Percentiles rank a stretch among this genome's conserved stretches.
Evolutionary conservation across 2,797 vertebrate genomes (phyloP).

Genomic region (Rhyacichthys aspro): DNA sequence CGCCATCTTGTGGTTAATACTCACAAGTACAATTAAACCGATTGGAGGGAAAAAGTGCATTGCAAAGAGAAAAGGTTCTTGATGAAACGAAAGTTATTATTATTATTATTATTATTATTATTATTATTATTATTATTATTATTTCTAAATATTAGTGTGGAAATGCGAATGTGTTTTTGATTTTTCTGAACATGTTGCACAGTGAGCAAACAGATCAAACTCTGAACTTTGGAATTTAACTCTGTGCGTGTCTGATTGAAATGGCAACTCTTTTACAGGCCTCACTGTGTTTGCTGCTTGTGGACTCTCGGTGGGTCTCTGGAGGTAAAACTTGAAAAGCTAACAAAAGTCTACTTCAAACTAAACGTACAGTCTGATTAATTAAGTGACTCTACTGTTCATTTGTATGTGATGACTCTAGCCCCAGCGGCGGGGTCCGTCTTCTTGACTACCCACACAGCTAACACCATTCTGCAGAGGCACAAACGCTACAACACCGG

Average conservation of each 20-base stretch:
- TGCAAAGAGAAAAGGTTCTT: no score
- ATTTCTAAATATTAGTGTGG: neutral
- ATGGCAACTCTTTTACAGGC: slow-evolving; percentile 59
- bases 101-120: no score
- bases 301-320: slow-evolving; percentile 33
- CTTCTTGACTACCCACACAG: slow-evolving; percentile 80
- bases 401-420: neutral
- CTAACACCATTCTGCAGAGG: slow-evolving; percentile 79
- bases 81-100: no score
- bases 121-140: no score
- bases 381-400: no score
- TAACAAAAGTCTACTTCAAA: neutral
- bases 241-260: slow-evolving; percentile 14
- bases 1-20: slow-evolving; percentile 70
- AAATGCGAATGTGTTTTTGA: slow-evolving; percentile 1
- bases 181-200: slow-evolving; percentile 6
- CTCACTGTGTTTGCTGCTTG: slow-evolving; percentile 49
- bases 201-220: slow-evolving; percentile 41
- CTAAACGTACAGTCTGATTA: no score
- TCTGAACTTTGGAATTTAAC: slow-evolving; percentile 78
- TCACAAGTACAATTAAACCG: slow-evolving; percentile 14
- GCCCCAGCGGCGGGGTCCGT: slow-evolving; percentile 57
- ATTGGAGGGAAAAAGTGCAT: no score
- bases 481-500: slow-evolving; percentile 84
- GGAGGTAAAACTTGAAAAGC: slow-evolving; percentile 62